Evolutionary conservation across 2,113 vertebrate species (phyloP).

Genomic region (Athene cunicularia): DNA sequence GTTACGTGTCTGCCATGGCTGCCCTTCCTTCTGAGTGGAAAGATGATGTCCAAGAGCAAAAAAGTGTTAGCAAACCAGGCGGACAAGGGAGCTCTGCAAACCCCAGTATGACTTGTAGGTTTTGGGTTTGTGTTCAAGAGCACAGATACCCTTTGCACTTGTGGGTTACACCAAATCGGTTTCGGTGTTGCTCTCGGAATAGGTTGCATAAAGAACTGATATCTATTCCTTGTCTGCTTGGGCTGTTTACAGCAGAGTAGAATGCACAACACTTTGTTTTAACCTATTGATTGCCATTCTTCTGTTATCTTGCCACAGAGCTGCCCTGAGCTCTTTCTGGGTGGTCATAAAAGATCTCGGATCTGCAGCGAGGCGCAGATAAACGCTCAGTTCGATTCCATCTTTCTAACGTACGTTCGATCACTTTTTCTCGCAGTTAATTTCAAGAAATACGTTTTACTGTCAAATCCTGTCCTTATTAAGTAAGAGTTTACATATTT

Average conservation of each 20-base stretch:
- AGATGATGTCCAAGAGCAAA: background rate
- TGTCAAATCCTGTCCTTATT: background rate
- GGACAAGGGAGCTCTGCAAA: background rate
- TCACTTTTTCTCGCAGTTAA: background rate
- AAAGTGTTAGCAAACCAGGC: background rate
- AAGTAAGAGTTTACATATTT: slow-evolving; percentile 1
- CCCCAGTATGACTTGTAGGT: background rate
- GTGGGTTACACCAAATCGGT: background rate
- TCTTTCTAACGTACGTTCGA: background rate
- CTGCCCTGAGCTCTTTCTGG: background rate
- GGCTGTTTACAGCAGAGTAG: background rate
- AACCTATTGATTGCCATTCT: background rate
- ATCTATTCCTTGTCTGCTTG: background rate
- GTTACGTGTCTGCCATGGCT: background rate
- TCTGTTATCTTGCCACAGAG: background rate
- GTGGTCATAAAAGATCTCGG: background rate
- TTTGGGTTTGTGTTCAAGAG: background rate
- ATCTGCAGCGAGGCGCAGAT: background rate
- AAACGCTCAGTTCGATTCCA: background rate
- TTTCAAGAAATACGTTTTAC: background rate
- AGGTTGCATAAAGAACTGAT: background rate
- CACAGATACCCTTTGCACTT: background rate
- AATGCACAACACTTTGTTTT: background rate
- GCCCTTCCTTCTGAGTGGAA: background rate
- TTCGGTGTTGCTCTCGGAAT: background rate